These are phyloP conservation scores for Peromyscus nudipes DNA, from an alignment of 2,797 vertebrate species.

Conservation along the genomic window DNA sequence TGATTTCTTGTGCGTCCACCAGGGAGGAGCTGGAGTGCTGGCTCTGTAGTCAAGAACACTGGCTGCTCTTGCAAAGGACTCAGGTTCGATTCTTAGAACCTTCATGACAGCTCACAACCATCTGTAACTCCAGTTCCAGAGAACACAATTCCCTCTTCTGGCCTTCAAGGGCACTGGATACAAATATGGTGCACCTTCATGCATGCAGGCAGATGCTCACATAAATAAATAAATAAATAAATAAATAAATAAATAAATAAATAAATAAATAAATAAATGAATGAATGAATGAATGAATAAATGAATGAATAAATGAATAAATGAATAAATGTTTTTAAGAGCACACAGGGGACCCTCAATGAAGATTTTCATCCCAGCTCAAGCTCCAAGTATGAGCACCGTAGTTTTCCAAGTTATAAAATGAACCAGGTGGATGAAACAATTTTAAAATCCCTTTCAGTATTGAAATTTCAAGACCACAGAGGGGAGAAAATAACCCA, in stretches of 20 bases:
- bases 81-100: not conserved
- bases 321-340: not conserved
- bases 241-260: no score
- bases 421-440: slow-evolving; percentile 18
- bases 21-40: not conserved
- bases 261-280: not conserved
- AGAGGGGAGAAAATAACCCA: not conserved
- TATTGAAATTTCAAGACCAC: slow-evolving; percentile 28
- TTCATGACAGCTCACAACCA: not conserved
- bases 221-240: not conserved
- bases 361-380: not conserved
- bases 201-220: not conserved
- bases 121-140: not conserved
- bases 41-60: not conserved
- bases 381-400: not conserved
- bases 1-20: not conserved
- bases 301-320: not conserved
- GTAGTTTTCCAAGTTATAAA: not conserved
- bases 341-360: not conserved
- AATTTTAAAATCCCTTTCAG: slow-evolving; percentile 32
- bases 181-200: not conserved
- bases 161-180: not conserved
- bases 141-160: not conserved
- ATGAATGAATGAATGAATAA: not conserved
- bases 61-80: not conserved